These are phyloP conservation scores for Acomys russatus DNA, from an alignment of 2,797 vertebrate species.

Conservation along the genomic window DNA sequence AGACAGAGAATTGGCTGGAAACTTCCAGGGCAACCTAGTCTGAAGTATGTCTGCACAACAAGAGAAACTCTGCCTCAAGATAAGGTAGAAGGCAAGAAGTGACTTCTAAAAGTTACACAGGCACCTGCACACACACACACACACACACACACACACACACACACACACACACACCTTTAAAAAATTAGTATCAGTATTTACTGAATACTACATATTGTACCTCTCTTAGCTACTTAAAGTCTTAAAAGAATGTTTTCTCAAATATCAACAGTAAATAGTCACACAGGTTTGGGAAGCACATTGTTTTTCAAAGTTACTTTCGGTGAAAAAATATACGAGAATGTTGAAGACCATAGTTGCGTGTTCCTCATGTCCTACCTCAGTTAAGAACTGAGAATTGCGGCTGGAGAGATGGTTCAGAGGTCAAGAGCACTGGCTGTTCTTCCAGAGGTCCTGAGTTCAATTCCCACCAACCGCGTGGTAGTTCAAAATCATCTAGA, in stretches of 20 bases:
- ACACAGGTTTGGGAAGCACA: not conserved
- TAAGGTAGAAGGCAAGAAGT: not conserved
- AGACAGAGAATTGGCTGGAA: not conserved
- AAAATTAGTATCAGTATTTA: not conserved
- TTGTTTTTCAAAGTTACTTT: conserved; percentile 40
- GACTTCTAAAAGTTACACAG: not conserved
- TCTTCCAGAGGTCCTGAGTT: too few species aligned
- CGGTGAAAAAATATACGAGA: not conserved
- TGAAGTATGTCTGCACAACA: not conserved
- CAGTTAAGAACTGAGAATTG: conserved; percentile 12
- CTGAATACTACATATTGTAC: not conserved
- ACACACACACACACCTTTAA: not conserved
- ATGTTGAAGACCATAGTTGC: not conserved
- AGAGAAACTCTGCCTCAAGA: not conserved
- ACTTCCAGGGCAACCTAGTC: not conserved
- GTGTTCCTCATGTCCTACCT: not conserved
- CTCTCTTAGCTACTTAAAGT: conserved; percentile 27
- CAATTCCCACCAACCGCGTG: too few species aligned
- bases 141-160: not conserved
- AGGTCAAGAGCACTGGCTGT: too few species aligned
- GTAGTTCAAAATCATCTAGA: too few species aligned
- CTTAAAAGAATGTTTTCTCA: not conserved
- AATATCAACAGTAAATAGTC: not conserved
- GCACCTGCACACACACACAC: too few species aligned
- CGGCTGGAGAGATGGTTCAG: too few species aligned